phyloP scores from a whole-genome alignment of 2,113 vertebrate species.

The Ramphastos sulfuratus region DNA sequence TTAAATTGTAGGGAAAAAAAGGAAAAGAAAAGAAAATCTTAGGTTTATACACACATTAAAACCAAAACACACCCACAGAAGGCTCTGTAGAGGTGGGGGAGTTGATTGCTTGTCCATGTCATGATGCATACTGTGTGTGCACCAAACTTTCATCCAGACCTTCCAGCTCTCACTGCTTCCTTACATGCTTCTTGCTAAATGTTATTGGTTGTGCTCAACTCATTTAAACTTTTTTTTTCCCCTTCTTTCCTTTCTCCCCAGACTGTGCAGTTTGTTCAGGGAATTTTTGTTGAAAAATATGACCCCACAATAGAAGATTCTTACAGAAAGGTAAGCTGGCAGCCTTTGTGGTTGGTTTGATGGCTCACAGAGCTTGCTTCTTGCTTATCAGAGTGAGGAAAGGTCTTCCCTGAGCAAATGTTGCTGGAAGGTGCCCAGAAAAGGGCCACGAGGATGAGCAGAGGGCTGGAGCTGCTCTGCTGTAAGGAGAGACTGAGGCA shows the following conservation, averaged over 20 bases:
- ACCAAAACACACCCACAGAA: not conserved
- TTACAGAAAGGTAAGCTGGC: slow-evolving; percentile 95
- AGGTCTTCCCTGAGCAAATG: not conserved
- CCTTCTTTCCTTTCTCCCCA: slow-evolving; percentile 55
- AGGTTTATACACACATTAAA: not conserved
- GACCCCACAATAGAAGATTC: slow-evolving; percentile 99
- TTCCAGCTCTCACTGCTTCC: slow-evolving; percentile 16
- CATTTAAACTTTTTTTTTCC: not conserved
- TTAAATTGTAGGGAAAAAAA: not conserved
- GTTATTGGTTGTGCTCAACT: not conserved
- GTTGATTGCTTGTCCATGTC: not conserved
- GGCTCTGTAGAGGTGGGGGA: not conserved
- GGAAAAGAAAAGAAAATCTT: not conserved
- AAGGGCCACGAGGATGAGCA: no score
- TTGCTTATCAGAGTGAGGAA: not conserved
- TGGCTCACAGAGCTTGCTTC: not conserved
- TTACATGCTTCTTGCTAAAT: not conserved
- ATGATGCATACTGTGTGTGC: not conserved
- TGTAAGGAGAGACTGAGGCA: no score
- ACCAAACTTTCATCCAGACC: slow-evolving; percentile 19
- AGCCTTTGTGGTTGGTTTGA: not conserved
- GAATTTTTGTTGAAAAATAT: slow-evolving; percentile 99
- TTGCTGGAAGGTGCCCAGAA: no score
- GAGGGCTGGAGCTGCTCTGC: no score
- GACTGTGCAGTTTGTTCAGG: slow-evolving; percentile 99